Evolutionary conservation across 2,113 vertebrate species (phyloP), one percentile per base, ranked within the genome.

Genomic region (Hippocampus zosterae): DNA sequence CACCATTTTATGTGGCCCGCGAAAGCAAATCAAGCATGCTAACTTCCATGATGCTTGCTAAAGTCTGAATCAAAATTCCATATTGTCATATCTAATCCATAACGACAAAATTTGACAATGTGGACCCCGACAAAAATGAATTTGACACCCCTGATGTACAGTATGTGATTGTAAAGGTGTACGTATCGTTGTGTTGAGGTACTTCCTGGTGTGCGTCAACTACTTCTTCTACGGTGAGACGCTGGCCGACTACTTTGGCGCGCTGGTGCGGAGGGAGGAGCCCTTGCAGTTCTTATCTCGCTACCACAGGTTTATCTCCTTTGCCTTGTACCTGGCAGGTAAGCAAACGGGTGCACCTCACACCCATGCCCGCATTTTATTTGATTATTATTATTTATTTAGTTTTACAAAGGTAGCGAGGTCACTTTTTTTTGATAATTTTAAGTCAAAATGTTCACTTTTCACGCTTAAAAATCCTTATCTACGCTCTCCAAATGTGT

Each of bases 221-320:
- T 99, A 99, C 89, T 99, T 99, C 92, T 99, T 98, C 88, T 99
- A 99, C 59, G 97, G 97, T 33, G 97, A 99, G 84, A 99, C 97
- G 0, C 88, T 99, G n/a, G 97, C 96, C 0, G 97, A 99, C 87
- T 98, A 98, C 79, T 99, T 98, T 0, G 95, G 95, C 15, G 94
- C 93, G 0, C 93, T 96, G 87, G 95, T 99, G 81, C 96, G 95
- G 85, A 94, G 96, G 87, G 94, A 97, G 90, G 96, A 98, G 29
- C 94, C 95, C 10, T 93, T 99, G 85, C 96, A 97, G 64, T 98
- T 98, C 90, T 92, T 99, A 72, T 92, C 96, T 80, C 97, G 97
- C 64, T 99, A 99, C 81, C 97, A 99, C 63, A 94, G 97, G 67
- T 99, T 99, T 88, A 98, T 99, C 89, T 99, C 97, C 57, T 99